Evolutionary conservation across 2,113 vertebrate species (phyloP).

Genomic region (Machaerirhynchus nigripectus): DNA sequence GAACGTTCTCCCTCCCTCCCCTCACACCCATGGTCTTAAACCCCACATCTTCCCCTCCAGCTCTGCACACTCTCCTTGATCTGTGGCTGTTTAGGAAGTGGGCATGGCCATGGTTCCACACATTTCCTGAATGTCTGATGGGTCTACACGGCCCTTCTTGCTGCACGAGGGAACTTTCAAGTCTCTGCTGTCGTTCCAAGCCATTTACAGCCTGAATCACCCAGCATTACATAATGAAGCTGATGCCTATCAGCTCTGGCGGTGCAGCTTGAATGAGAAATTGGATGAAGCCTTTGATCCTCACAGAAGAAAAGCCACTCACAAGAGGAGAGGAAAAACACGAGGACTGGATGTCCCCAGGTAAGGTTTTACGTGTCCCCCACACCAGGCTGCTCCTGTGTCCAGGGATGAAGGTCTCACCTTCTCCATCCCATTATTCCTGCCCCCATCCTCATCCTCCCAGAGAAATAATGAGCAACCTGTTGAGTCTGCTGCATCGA

Average conservation of each 20-base stretch:
- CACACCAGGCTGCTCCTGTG: neutral
- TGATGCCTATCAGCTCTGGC: neutral
- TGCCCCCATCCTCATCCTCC: neutral
- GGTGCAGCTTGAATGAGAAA: neutral
- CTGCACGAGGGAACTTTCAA: neutral
- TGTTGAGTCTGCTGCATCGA: neutral
- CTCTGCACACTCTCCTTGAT: neutral
- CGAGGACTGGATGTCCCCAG: neutral
- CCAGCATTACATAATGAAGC: neutral
- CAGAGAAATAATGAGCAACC: neutral
- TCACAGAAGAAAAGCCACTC: neutral
- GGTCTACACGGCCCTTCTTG: neutral
- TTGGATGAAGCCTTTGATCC: neutral
- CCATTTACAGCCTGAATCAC: neutral
- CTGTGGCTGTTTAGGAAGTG: neutral
- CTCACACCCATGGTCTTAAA: rapidly evolving
- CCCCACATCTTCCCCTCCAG: neutral
- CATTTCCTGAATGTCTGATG: neutral
- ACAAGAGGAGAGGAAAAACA: neutral
- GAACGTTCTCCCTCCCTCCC: neutral
- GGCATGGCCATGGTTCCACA: neutral
- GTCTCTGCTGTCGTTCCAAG: neutral
- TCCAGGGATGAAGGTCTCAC: neutral
- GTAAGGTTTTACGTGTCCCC: neutral
- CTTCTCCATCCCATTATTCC: neutral